These are phyloP conservation scores for Procapra przewalskii DNA, from an alignment of 2,113 vertebrate genomes.

Conservation along the genomic window DNA sequence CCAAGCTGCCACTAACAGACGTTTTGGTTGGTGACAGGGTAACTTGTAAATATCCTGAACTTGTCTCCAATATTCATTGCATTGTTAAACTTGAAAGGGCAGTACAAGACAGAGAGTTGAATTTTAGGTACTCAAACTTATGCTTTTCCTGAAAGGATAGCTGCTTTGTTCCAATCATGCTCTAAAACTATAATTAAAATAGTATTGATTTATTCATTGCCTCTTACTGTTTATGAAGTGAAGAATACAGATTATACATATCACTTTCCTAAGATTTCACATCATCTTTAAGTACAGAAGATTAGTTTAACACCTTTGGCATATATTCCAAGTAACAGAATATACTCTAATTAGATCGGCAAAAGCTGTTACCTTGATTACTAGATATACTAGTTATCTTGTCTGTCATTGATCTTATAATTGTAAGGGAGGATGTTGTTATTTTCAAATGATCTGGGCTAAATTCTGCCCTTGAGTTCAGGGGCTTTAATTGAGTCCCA, in stretches of 20 bases:
- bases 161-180: background rate
- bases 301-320: slow-evolving; percentile 63
- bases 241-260: background rate
- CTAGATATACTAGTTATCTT: slow-evolving; percentile 68
- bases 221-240: slow-evolving; percentile 4
- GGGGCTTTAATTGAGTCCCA: slow-evolving; percentile 33
- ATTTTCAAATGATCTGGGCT: slow-evolving; percentile 57
- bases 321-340: slow-evolving; percentile 47
- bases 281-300: slow-evolving; percentile 50
- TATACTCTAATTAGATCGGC: slow-evolving; percentile 65
- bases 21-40: background rate
- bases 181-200: background rate
- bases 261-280: slow-evolving; percentile 34
- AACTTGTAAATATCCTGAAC: background rate
- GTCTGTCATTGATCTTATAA: slow-evolving; percentile 67
- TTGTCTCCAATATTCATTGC: background rate
- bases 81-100: background rate
- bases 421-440: slow-evolving; percentile 45
- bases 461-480: slow-evolving; percentile 61
- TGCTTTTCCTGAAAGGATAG: background rate
- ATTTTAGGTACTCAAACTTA: background rate
- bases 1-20: background rate
- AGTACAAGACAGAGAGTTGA: background rate
- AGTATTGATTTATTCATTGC: background rate
- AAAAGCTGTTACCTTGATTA: slow-evolving; percentile 71